A percentile compares a stretch with the other conserved stretches of the same genome.
phyloP scores from a whole-genome alignment of 2,113 vertebrate species.

The Lycaon pictus region DNA sequence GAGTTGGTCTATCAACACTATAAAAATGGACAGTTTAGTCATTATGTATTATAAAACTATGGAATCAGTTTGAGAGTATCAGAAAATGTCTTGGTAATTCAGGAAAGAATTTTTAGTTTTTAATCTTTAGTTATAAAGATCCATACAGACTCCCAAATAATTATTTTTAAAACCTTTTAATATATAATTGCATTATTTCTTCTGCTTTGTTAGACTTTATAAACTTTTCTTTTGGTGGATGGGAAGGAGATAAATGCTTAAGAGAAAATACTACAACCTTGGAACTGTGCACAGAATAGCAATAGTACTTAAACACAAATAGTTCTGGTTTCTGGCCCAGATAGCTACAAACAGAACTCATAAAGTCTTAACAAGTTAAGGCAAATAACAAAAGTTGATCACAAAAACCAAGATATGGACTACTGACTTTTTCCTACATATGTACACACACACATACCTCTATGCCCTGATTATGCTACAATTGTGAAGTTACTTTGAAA shows the following conservation, averaged over 20 bases:
- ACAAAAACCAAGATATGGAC: neutral
- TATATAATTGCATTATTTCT: conserved; percentile 1
- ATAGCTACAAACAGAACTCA: conserved; percentile 65
- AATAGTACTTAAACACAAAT: conserved; percentile 43
- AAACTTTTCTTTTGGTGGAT: neutral
- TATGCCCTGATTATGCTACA: neutral
- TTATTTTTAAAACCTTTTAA: neutral
- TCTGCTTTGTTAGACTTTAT: conserved; percentile 23
- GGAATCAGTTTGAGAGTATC: neutral
- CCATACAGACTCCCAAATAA: neutral
- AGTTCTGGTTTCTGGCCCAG: conserved; percentile 50
- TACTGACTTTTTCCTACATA: neutral
- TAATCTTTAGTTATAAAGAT: conserved; percentile 21
- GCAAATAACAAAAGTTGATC: conserved; percentile 35
- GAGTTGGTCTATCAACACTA: conserved; percentile 27
- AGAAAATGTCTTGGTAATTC: conserved; percentile 28
- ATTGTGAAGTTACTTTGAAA: neutral
- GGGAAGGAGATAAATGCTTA: neutral
- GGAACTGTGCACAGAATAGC: conserved; percentile 21
- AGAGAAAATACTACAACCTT: conserved; percentile 33
- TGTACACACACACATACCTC: neutral
- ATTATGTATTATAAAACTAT: neutral
- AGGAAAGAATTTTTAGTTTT: neutral
- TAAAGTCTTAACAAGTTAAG: conserved; percentile 61
- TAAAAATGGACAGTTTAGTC: neutral